Percentiles rank a stretch among this genome's conserved stretches.
These are phyloP conservation scores for Diceros bicornis DNA, from an alignment of 2,797 vertebrate genomes.

Conservation along the genomic window DNA sequence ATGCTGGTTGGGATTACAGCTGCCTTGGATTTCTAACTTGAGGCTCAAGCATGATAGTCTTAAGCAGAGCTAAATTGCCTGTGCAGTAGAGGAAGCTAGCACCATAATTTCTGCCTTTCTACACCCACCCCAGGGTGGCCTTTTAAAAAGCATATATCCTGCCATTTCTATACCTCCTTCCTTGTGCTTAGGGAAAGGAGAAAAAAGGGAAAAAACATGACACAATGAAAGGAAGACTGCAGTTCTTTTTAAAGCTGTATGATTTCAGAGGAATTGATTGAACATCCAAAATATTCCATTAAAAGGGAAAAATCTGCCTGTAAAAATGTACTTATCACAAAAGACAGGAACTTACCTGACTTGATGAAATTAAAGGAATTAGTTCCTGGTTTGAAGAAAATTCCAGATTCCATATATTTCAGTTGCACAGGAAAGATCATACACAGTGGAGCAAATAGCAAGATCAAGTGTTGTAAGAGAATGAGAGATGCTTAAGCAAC, in stretches of 20 bases:
- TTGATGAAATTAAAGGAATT: slow-evolving; percentile 54
- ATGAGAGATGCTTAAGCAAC: neutral
- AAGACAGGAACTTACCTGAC: slow-evolving; percentile 46
- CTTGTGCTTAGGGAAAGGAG: neutral
- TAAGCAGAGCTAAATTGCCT: neutral
- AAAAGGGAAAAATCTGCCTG: neutral
- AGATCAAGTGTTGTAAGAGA: slow-evolving; percentile 18
- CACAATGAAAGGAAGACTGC: slow-evolving; percentile 6
- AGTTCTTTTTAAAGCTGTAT: slow-evolving; percentile 10
- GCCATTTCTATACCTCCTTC: neutral
- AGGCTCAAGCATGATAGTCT: neutral
- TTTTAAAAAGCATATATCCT: neutral
- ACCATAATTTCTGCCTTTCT: slow-evolving; percentile 27
- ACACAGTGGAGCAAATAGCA: neutral
- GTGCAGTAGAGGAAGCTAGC: neutral
- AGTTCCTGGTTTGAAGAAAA: slow-evolving; percentile 37
- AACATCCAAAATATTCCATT: slow-evolving; percentile 45
- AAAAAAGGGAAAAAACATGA: neutral
- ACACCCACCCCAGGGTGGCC: neutral
- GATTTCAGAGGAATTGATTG: slow-evolving; percentile 45
- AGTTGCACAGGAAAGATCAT: neutral
- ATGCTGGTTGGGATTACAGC: neutral
- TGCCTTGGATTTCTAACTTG: slow-evolving; percentile 22
- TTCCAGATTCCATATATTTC: slow-evolving; percentile 25
- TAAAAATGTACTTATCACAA: neutral